Evolutionary conservation across 2,888 invertebrate species (phyloP), one percentile per base, ranked within the genome.

Genomic region (Didymodactylos carnosus): DNA sequence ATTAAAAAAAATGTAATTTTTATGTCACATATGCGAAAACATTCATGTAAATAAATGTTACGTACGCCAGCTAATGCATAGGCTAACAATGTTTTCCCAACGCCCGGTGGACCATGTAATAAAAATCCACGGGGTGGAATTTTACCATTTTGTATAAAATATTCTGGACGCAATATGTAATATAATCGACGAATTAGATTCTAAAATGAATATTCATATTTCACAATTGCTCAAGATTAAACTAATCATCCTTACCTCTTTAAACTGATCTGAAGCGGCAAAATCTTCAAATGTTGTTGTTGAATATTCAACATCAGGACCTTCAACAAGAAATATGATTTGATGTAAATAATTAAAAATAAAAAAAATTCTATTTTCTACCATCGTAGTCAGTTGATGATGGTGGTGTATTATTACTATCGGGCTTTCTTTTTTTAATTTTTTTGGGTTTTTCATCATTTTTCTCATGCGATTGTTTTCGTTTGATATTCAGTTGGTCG

Each of bases 61-160:
- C 43, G 78, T 78, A 84, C 84, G 77, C 85, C 85, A 74, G 85
- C 84, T 69, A 86, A 82, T 23, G 85, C 84, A 76, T 84, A 79
- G 29, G 83, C 84, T n/a, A 86, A 77, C 29, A 84, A 78, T 5
- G 85, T 84, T 79, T 86, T 87, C 13, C 97, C 95, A 81, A 93
- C 92, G 0, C 97, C 97, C 0, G 95, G 92, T 0, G 97, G 95
- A 0, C 97, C 97, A 82, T 95, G 94, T 70, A 97, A 85, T 71
- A 98, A 84, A 79, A 95, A 89, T 39, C 94, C 95, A 80, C 91
- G 87, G 0, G 94, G 92, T 49, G 94, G 90, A 77, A 89, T 88
- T 72, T 92, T 88, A 2, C 93, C 93, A 76, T 94, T 85, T 77
- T 88, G 87, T 75, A 86, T 85, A 82, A 91, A 94, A n/a, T 94